Evolutionary conservation across 2,888 invertebrate genomes (phyloP), one percentile per base, ranked within the genome.

Genomic region (Muschampia plurimacula): DNA sequence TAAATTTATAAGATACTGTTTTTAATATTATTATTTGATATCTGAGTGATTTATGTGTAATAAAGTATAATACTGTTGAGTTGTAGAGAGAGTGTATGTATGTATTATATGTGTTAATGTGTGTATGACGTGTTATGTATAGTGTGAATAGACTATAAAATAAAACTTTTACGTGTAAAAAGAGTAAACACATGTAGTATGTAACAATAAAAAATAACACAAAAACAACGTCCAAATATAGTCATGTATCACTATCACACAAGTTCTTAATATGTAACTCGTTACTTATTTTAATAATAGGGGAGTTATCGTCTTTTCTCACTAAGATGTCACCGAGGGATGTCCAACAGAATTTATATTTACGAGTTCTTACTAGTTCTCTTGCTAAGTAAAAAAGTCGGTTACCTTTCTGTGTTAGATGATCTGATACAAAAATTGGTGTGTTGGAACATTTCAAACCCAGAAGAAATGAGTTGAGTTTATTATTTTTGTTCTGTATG

Each of bases 31-130:
- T 49, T 0, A 49, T n/a, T 49, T 49, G 49, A 49, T n/a, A 49
- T 49, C 49, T 49, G n/a, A 49, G n/a, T 6, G 49, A 49, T n/a
- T 49, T 49, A n/a, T 49, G 13, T n/a, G 49, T 49, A 49, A 49
- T 49, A n/a, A 6, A n/a, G 46, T 46, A 12, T 46, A 46, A 46
- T 12, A 10, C 46, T 46, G 46, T 49, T 49, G n/a, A n/a, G n/a
- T 49, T 49, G n/a, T n/a, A n/a, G 49, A n/a, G n/a, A n/a, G 49
- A 49, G 49, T 49, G 49, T 49, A n/a, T n/a, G 49, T 49, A n/a
- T n/a, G 49, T 49, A 4, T 46, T 46, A 10, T n/a, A 3, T 4
- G 49, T 49, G 4, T 49, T 1, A n/a, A 2, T 4, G n/a, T 49
- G 13, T 49, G 49, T 49, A n/a, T 49, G 49, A n/a, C n/a, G n/a